These are phyloP conservation scores for Diadegma fenestrale DNA, from an alignment of 2,888 invertebrate genomes.

Conservation along the genomic window DNA sequence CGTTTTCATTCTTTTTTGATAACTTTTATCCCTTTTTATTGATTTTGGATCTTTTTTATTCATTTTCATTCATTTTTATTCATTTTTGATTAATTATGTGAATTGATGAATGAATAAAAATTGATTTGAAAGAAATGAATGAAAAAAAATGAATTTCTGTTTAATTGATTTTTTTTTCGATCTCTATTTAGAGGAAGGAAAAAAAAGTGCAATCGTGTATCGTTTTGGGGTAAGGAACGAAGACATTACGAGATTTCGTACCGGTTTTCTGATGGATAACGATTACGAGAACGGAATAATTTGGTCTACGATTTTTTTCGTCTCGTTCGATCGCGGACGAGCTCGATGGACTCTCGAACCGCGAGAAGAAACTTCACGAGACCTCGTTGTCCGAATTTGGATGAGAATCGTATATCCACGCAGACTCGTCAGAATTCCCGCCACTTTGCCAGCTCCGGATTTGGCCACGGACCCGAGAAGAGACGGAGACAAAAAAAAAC, in stretches of 20 bases:
- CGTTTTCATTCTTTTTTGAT: no score
- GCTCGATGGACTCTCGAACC: conserved; percentile 24
- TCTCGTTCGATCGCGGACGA: conserved; percentile 26
- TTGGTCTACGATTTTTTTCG: conserved; percentile 7
- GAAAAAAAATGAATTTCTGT: background rate
- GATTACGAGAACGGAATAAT: conserved; percentile 32
- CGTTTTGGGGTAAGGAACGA: background rate
- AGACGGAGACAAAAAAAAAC: conserved; percentile 25
- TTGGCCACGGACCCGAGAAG: conserved; percentile 29
- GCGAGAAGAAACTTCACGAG: conserved; percentile 7
- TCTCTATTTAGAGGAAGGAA: background rate
- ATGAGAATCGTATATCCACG: conserved; percentile 12
- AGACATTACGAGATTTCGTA: conserved; percentile 19
- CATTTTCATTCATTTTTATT: no score
- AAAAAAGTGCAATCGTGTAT: conserved; percentile 8
- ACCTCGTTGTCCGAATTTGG: conserved; percentile 57
- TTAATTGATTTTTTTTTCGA: conserved; percentile 6
- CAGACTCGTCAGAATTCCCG: conserved; percentile 24
- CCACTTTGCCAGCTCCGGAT: conserved; percentile 40
- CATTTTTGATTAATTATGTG: no score
- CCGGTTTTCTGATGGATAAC: conserved; percentile 16
- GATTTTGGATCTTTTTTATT: no score
- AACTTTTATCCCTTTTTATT: no score
- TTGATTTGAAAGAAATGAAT: no score
- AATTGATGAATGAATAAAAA: no score